Evolutionary conservation across 2,888 invertebrate species (phyloP).

Genomic region (Dolomedes plantarius): DNA sequence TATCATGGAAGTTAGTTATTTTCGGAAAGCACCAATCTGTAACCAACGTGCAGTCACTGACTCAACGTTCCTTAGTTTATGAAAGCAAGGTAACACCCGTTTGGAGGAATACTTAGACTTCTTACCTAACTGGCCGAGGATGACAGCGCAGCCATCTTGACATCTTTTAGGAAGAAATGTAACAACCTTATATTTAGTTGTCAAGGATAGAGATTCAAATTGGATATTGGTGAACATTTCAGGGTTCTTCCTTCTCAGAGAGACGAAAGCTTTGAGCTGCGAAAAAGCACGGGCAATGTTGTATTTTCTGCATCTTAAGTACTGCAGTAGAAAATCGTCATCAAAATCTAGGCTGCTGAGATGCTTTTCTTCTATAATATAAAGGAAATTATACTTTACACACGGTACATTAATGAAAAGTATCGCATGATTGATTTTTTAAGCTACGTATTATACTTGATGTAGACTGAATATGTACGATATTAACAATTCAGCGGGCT

Average conservation of each 20-base stretch:
- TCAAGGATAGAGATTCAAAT: background rate
- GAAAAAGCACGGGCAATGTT: conserved; percentile 27
- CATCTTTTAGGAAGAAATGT: conserved; percentile 34
- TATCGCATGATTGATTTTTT: no score
- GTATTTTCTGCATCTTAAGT: conserved; percentile 32
- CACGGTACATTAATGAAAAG: no score
- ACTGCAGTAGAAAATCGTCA: conserved; percentile 52
- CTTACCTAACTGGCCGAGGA: conserved; percentile 33
- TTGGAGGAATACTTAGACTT: no score
- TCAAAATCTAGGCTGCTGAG: background rate
- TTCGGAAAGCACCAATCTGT: no score
- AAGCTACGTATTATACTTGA: no score
- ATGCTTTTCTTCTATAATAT: conserved; percentile 25
- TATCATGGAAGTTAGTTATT: no score
- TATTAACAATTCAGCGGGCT: no score
- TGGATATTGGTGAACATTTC: conserved; percentile 7
- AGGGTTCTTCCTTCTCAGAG: conserved; percentile 18
- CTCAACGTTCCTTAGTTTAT: no score
- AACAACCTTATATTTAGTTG: background rate
- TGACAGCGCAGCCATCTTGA: conserved; percentile 42
- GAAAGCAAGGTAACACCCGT: no score
- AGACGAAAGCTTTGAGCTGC: conserved; percentile 17
- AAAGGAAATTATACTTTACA: no score
- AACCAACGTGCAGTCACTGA: no score
- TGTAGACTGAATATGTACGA: no score